Evolutionary conservation across 2,888 invertebrate species (phyloP).

Genomic region (Lepidonotus clava): DNA sequence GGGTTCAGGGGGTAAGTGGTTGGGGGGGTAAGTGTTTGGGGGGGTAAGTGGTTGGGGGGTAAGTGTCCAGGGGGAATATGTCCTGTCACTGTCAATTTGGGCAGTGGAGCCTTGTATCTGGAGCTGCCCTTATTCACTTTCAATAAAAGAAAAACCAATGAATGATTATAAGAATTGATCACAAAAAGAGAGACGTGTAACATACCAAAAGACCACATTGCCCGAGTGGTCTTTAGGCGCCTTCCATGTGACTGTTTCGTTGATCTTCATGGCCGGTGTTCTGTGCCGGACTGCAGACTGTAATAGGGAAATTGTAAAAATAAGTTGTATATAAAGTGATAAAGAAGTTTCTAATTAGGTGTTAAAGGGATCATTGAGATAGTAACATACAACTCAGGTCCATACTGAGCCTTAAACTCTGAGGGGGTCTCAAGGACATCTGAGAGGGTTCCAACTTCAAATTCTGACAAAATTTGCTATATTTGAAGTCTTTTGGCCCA

Average conservation of each 20-base stretch:
- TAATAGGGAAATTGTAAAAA: no score
- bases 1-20: no score
- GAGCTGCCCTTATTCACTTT: no score
- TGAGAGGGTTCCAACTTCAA: neutral
- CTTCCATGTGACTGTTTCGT: neutral
- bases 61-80: no score
- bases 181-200: neutral
- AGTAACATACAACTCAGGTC: neutral
- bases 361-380: neutral
- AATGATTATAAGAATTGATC: no score
- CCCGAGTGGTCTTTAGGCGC: neutral
- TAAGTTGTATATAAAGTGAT: neutral
- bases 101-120: no score
- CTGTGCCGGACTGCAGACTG: slow-evolving; percentile 24
- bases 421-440: neutral
- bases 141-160: no score
- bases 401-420: neutral
- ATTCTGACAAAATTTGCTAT: no score
- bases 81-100: no score
- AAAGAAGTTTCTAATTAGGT: neutral
- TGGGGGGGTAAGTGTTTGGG: no score
- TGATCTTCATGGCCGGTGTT: neutral
- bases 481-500: no score
- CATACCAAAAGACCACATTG: neutral
- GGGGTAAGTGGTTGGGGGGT: no score